Evolutionary conservation across 2,113 vertebrate species (phyloP).

Genomic region (Caloenas nicobarica): DNA sequence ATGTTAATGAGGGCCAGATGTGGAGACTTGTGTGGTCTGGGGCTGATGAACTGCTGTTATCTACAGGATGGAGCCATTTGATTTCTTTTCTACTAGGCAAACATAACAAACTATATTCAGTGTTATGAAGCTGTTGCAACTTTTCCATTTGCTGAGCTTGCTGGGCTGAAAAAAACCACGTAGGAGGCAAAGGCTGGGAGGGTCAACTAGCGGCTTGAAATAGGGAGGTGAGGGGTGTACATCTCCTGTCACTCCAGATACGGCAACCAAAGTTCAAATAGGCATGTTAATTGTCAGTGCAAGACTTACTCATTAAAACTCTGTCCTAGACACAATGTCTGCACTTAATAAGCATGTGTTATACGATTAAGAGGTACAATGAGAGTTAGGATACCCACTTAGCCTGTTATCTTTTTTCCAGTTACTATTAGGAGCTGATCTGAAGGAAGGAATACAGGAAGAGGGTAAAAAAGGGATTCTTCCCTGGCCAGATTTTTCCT

Average conservation of each 20-base stretch:
- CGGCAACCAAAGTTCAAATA: fast-evolving
- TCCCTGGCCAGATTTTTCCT: not conserved
- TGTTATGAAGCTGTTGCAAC: fast-evolving
- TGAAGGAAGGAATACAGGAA: not conserved
- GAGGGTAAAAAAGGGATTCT: not conserved
- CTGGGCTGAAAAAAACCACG: not conserved
- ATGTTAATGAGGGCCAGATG: not conserved
- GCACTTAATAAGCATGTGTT: not conserved
- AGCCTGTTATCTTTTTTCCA: not conserved
- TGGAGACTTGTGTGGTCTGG: not conserved
- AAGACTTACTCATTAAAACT: no score
- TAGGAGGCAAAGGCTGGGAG: not conserved
- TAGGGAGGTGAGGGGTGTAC: not conserved
- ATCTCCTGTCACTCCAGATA: not conserved
- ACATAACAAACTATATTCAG: not conserved
- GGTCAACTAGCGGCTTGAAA: not conserved
- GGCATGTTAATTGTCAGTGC: not conserved
- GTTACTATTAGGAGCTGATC: not conserved
- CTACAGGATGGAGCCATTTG: not conserved
- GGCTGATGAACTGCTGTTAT: not conserved
- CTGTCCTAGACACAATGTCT: not conserved
- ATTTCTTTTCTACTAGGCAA: not conserved
- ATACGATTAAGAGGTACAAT: not conserved
- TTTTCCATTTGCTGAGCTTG: not conserved
- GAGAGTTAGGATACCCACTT: not conserved